These are phyloP conservation scores for Trididemnum nubilum DNA, from an alignment of 23 tunicate genomes.

Conservation along the genomic window DNA sequence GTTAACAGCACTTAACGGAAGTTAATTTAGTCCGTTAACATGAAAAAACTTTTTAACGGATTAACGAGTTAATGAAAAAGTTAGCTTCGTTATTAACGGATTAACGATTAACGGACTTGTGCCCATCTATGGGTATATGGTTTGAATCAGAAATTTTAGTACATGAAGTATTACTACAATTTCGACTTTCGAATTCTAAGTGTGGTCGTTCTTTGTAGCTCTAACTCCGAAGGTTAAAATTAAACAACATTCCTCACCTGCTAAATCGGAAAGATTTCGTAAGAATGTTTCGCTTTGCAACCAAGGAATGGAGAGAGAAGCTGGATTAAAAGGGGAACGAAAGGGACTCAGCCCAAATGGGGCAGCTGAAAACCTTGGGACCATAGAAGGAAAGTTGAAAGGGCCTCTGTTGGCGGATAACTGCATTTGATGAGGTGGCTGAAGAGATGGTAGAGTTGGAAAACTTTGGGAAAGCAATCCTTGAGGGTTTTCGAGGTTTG, in stretches of 20 bases:
- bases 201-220: too few species aligned
- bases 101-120: too few species aligned
- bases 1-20: too few species aligned
- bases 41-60: too few species aligned
- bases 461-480: neutral
- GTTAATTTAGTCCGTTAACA: too few species aligned
- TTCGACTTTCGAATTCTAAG: too few species aligned
- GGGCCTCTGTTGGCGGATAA: neutral
- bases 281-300: constrained; percentile 49
- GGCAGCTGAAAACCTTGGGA: neutral
- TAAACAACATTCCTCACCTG: constrained; percentile 50
- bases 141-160: too few species aligned
- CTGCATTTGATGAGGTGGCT: neutral
- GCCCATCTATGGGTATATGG: too few species aligned
- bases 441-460: constrained; percentile 11
- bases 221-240: too few species aligned
- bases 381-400: constrained; percentile 18
- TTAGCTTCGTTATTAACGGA: too few species aligned
- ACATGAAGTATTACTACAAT: too few species aligned
- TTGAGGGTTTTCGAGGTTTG: neutral
- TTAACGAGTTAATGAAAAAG: too few species aligned
- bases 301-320: constrained; percentile 39
- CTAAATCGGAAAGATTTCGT: constrained; percentile 39
- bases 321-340: constrained; percentile 32
- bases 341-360: constrained; percentile 33